A percentile compares a stretch with the other conserved stretches of the same genome.
These are phyloP conservation scores for Dendrolimus kikuchii DNA, from an alignment of 1,140 invertebrate species.

Conservation along the genomic window DNA sequence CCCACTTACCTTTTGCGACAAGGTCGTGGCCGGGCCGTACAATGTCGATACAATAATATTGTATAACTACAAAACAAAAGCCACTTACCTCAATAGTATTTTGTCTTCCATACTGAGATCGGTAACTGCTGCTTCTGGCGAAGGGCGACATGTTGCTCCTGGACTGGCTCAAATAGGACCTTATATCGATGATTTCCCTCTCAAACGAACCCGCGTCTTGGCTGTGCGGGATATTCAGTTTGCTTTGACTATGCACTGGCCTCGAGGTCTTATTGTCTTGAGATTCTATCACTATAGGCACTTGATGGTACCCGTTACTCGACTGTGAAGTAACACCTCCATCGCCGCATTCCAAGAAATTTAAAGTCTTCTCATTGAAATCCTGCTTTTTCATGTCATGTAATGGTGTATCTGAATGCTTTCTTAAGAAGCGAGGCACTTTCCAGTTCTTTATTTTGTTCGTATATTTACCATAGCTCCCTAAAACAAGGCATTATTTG, in stretches of 20 bases:
- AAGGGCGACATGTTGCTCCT: constrained; percentile 78
- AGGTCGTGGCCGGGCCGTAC: neutral
- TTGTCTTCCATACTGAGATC: constrained; percentile 75
- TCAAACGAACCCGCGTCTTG: constrained; percentile 51
- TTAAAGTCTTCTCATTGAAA: constrained; percentile 45
- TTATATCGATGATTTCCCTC: constrained; percentile 76
- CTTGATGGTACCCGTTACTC: constrained; percentile 74
- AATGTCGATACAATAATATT: constrained; percentile 1
- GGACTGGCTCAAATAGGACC: constrained; percentile 79
- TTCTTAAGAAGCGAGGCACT: constrained; percentile 75
- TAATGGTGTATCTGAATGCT: constrained; percentile 69
- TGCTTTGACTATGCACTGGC: constrained; percentile 43
- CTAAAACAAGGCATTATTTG: constrained; percentile 38
- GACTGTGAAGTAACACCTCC: constrained; percentile 28
- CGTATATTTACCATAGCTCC: constrained; percentile 74
- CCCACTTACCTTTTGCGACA: too few species aligned
- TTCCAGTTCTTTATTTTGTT: constrained; percentile 76
- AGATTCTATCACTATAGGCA: constrained; percentile 78
- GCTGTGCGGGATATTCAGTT: constrained; percentile 37
- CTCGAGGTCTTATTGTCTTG: constrained; percentile 48
- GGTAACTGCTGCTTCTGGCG: constrained; percentile 75
- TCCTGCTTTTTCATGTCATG: constrained; percentile 59
- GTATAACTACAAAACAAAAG: constrained; percentile 2
- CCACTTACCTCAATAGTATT: constrained; percentile 55
- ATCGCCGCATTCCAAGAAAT: constrained; percentile 49